Percentiles rank a stretch among this genome's conserved stretches.
These are phyloP conservation scores for Huso huso DNA, from an alignment of 2,797 vertebrate genomes.

Conservation along the genomic window DNA sequence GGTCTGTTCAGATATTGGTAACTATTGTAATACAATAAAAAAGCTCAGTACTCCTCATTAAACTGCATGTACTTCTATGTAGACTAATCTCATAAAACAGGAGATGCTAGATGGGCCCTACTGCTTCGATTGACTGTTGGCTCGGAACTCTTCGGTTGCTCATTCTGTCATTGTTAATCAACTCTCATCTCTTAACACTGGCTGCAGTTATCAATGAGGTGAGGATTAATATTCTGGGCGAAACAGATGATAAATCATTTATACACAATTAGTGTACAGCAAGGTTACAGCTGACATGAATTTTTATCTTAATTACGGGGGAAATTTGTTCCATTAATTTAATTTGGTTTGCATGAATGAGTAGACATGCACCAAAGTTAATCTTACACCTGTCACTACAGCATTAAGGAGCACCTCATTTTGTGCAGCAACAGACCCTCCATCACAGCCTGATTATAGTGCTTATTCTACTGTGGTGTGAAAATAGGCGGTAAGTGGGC, in stretches of 20 bases:
- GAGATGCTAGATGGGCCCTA: slow-evolving; percentile 50
- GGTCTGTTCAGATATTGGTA: slow-evolving; percentile 57
- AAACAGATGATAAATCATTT: slow-evolving; percentile 91
- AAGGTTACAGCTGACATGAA: slow-evolving; percentile 87
- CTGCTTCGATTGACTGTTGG: slow-evolving; percentile 63
- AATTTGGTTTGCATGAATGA: slow-evolving; percentile 88
- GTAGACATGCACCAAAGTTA: slow-evolving; percentile 90
- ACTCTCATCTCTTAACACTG: slow-evolving; percentile 86
- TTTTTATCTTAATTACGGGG: slow-evolving; percentile 96
- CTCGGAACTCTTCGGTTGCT: slow-evolving; percentile 62
- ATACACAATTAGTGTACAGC: slow-evolving; percentile 90
- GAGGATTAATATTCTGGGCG: slow-evolving; percentile 80
- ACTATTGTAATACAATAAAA: slow-evolving; percentile 35
- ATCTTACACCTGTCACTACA: slow-evolving; percentile 95
- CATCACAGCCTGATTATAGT: slow-evolving; percentile 43
- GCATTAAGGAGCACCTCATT: slow-evolving; percentile 56
- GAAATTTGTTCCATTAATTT: slow-evolving; percentile 98
- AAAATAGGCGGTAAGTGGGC: slow-evolving; percentile 52
- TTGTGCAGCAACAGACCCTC: slow-evolving; percentile 41
- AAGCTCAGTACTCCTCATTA: slow-evolving; percentile 64
- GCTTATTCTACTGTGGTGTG: slow-evolving; percentile 48
- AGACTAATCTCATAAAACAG: slow-evolving; percentile 72
- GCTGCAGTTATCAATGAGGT: slow-evolving; percentile 77
- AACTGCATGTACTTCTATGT: slow-evolving; percentile 77
- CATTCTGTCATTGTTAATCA: slow-evolving; percentile 96